Evolutionary conservation across 2,797 vertebrate genomes (phyloP).

Genomic region (Amblyopsis hoosieri): DNA sequence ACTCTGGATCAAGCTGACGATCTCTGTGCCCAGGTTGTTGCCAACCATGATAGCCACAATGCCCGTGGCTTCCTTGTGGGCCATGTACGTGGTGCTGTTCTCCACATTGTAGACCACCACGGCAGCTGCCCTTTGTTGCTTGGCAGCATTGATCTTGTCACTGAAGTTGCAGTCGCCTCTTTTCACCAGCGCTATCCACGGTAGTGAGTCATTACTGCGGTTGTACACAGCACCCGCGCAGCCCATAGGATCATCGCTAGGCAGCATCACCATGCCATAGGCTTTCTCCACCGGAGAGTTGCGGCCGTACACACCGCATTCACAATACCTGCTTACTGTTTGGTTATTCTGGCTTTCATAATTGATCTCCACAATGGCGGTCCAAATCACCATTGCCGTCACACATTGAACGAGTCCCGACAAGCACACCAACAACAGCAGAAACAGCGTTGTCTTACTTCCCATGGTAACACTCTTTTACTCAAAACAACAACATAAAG

Average conservation of each 20-base stretch:
- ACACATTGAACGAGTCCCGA: constrained; percentile 51
- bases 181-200: constrained; percentile 89
- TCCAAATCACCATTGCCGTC: constrained; percentile 61
- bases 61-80: constrained; percentile 54
- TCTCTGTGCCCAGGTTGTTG: constrained; percentile 82
- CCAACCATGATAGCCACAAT: constrained; percentile 90
- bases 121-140: constrained; percentile 73
- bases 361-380: constrained; percentile 71
- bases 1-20: constrained; percentile 68
- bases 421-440: constrained; percentile 60
- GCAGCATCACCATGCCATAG: constrained; percentile 75
- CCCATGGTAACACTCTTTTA: constrained; percentile 62
- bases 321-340: constrained; percentile 60
- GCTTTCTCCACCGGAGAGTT: constrained; percentile 68
- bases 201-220: constrained; percentile 38
- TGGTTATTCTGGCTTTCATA: constrained; percentile 69
- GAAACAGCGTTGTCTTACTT: constrained; percentile 46
- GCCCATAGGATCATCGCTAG: constrained; percentile 75
- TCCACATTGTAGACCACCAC: constrained; percentile 87
- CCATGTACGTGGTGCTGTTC: constrained; percentile 75
- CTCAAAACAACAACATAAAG: constrained; percentile 44
- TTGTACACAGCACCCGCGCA: constrained; percentile 73
- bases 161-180: constrained; percentile 88
- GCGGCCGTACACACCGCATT: constrained; percentile 82
- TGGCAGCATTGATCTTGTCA: constrained; percentile 82